Conservation (phyloP, 1,140 invertebrate genomes). For the Tyrophagus putrescentiae region DNA sequence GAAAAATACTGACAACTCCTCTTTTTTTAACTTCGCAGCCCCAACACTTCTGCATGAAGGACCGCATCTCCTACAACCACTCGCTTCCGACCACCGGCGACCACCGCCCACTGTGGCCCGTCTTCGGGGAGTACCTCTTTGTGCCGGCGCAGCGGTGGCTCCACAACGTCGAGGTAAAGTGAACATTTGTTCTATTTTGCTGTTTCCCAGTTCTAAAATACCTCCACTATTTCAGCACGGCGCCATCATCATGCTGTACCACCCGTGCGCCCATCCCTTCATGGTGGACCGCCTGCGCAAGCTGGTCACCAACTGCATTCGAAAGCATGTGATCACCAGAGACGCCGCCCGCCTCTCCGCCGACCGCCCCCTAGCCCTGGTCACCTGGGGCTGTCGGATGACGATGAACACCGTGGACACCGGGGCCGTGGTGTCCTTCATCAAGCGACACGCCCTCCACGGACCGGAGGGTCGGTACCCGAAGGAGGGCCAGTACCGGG, state of each 20-base stretch:
- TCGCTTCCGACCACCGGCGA: conserved; percentile 51
- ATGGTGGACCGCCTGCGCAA: conserved; percentile 42
- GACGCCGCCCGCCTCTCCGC: conserved; percentile 42
- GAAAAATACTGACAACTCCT: too few species aligned
- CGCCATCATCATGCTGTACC: conserved; percentile 64
- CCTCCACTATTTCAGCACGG: conserved; percentile 48
- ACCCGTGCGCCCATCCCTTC: conserved; percentile 59
- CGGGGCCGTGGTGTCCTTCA: conserved; percentile 45
- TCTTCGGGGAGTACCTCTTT: conserved; percentile 66
- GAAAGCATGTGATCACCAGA: conserved; percentile 64
- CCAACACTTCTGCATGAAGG: conserved; percentile 51
- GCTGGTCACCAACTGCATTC: conserved; percentile 52
- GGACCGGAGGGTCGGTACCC: conserved; percentile 46
- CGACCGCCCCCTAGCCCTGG: conserved; percentile 52
- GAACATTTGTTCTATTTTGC: conserved; percentile 2
- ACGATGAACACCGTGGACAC: conserved; percentile 52
- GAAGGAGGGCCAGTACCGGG: conserved; percentile 46
- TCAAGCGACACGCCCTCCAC: conserved; percentile 41
- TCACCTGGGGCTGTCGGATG: conserved; percentile 57
- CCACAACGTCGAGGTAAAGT: conserved; percentile 55
- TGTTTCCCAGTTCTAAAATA: neutral
- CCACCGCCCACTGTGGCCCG: conserved; percentile 62
- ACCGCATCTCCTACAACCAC: conserved; percentile 47
- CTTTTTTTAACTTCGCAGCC: conserved; percentile 38
- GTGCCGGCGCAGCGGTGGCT: conserved; percentile 66